These are phyloP conservation scores for Emydura subglobosa DNA, from an alignment of 2,113 vertebrate genomes.

Conservation along the genomic window DNA sequence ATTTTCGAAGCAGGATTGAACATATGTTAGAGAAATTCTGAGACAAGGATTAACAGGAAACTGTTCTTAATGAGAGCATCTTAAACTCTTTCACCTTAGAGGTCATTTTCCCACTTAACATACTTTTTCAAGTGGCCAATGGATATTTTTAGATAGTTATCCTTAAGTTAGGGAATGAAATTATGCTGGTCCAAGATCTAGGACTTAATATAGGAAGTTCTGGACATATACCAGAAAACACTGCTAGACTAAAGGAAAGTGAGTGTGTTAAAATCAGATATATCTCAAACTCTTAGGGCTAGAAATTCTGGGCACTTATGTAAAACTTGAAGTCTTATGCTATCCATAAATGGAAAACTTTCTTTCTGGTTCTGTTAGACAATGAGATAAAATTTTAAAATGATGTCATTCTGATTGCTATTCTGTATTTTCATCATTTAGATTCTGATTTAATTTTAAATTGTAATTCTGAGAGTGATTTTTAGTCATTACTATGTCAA, in stretches of 20 bases:
- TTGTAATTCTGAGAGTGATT: neutral
- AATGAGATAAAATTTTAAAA: neutral
- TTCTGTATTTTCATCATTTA: neutral
- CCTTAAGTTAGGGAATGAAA: neutral
- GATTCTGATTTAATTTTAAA: neutral
- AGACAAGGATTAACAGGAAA: slow-evolving; percentile 20
- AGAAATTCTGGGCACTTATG: neutral
- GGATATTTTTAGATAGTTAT: slow-evolving; percentile 60
- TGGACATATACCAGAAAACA: neutral
- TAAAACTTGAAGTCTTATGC: neutral
- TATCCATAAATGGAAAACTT: neutral
- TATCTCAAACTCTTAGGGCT: neutral
- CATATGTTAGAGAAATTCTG: neutral
- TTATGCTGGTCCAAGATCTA: neutral
- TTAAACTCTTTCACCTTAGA: slow-evolving; percentile 58
- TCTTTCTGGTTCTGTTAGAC: neutral
- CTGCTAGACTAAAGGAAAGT: neutral
- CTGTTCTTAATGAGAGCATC: neutral
- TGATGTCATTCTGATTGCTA: neutral
- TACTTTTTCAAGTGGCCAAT: slow-evolving; percentile 55
- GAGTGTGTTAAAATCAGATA: neutral
- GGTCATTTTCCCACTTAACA: slow-evolving; percentile 63
- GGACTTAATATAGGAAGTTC: neutral
- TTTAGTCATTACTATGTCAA: neutral
- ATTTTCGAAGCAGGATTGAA: neutral